Evolutionary conservation across 2,888 invertebrate genomes (phyloP).

Genomic region (Diarsia mendica): DNA sequence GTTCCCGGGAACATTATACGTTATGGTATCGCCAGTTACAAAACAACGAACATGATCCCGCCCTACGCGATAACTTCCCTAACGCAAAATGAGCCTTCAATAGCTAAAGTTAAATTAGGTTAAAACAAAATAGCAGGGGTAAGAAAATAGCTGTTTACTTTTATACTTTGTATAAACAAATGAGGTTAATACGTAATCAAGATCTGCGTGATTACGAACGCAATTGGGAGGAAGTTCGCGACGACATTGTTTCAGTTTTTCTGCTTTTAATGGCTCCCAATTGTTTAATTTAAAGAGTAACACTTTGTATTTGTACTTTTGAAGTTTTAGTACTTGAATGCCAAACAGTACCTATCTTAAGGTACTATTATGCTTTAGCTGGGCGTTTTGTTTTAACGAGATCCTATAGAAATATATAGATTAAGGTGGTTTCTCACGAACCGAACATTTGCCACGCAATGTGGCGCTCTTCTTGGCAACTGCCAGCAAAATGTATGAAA

Average conservation of each 20-base stretch:
- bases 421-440: conserved; percentile 28
- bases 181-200: conserved; percentile 67
- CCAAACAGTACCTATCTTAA: neutral
- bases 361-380: neutral
- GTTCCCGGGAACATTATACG: conserved; percentile 59
- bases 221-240: conserved; percentile 50
- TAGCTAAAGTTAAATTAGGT: conserved; percentile 88
- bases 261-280: conserved; percentile 16
- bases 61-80: conserved; percentile 80
- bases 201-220: conserved; percentile 61
- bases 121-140: conserved; percentile 81
- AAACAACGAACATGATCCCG: conserved; percentile 74
- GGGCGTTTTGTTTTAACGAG: neutral
- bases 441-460: conserved; percentile 9
- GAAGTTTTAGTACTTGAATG: neutral
- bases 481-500: conserved; percentile 30
- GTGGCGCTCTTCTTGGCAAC: neutral
- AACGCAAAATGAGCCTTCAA: conserved; percentile 84
- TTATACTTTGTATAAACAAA: conserved; percentile 68
- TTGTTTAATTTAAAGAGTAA: conserved; percentile 12
- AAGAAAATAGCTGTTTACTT: conserved; percentile 78
- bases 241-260: conserved; percentile 50
- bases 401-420: neutral
- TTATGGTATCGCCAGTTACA: conserved; percentile 65
- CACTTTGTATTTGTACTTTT: neutral